A percentile compares a stretch with the other conserved stretches of the same genome.
Evolutionary conservation across 2,797 vertebrate species (phyloP).

Genomic region (Muscicapa comitata): DNA sequence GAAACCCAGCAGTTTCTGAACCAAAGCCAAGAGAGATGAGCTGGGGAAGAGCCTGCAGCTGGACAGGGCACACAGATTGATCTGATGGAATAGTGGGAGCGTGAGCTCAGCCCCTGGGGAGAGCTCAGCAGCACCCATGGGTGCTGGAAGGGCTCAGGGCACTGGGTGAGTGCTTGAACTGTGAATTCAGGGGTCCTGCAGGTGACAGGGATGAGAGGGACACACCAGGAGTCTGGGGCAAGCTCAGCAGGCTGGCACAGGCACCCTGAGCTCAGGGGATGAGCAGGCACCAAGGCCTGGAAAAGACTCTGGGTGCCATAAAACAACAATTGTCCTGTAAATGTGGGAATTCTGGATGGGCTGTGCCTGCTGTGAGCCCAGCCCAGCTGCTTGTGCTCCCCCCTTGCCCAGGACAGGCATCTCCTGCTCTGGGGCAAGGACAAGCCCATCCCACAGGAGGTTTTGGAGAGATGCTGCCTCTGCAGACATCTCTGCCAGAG

Average conservation of each 20-base stretch:
- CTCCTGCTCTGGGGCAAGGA: neutral
- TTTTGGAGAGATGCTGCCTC: neutral
- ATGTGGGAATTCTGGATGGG: fast-evolving
- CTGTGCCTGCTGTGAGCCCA: neutral
- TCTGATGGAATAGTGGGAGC: fast-evolving
- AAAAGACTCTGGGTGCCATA: neutral
- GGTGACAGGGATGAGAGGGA: neutral
- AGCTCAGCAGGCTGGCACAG: neutral
- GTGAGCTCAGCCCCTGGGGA: neutral
- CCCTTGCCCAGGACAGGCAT: neutral
- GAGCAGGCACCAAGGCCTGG: neutral
- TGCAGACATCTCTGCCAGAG: neutral
- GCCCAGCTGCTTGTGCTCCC: neutral
- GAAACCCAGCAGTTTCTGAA: neutral
- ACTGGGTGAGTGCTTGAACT: neutral
- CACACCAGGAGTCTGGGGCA: fast-evolving
- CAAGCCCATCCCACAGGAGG: fast-evolving
- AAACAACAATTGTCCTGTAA: neutral
- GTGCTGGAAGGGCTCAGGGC: neutral
- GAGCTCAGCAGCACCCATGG: neutral
- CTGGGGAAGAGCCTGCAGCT: neutral
- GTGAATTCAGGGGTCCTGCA: no score
- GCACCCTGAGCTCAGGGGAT: neutral
- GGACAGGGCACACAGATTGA: no score
- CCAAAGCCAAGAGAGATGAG: neutral